Conservation (phyloP, 2,113 vertebrate genomes). For the Sylvicapra grimmia region DNA sequence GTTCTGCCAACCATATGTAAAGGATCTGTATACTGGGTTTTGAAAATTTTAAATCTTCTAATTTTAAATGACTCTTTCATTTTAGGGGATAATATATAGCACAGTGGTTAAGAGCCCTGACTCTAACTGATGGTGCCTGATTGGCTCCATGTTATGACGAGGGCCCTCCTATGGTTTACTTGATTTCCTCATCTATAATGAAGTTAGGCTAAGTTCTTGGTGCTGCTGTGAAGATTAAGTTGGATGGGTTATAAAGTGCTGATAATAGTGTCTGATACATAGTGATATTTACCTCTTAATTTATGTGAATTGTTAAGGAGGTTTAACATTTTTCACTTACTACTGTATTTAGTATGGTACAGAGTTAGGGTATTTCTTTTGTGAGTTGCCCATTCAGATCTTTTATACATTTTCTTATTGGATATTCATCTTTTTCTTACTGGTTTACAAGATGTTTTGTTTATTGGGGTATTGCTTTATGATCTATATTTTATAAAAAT, state of each 20-base stretch:
- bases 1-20: background rate
- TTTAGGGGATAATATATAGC: background rate
- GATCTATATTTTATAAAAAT: slow-evolving; percentile 4
- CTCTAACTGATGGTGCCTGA: background rate
- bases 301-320: background rate
- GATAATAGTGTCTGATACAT: background rate
- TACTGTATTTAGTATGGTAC: background rate
- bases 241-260: background rate
- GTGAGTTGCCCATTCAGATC: background rate
- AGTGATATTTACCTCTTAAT: background rate
- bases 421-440: background rate
- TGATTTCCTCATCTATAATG: background rate
- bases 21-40: background rate
- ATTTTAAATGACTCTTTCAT: background rate
- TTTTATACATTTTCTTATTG: background rate
- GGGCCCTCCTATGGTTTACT: background rate
- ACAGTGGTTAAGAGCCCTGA: background rate
- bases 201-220: background rate
- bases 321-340: background rate
- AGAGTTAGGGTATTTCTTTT: background rate
- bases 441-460: background rate
- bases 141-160: background rate
- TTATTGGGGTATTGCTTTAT: background rate
- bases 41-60: background rate
- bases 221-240: background rate